Evolutionary conservation across 1,140 invertebrate genomes (phyloP).

Genomic region (Cydia amplana): DNA sequence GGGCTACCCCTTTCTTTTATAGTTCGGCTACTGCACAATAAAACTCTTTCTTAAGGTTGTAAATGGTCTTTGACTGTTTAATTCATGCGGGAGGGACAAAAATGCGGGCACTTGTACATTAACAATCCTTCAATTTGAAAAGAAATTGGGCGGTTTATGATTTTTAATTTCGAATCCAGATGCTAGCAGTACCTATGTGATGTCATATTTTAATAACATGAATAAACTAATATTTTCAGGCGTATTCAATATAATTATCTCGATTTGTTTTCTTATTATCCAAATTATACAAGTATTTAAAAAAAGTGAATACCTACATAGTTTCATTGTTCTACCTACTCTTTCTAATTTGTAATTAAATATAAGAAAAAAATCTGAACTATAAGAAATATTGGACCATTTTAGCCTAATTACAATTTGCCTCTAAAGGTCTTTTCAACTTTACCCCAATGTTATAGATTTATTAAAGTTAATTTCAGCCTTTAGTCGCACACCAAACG

Average conservation of each 20-base stretch:
- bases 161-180: not conserved
- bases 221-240: not conserved
- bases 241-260: too few species aligned
- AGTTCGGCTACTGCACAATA: constrained; percentile 62
- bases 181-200: too few species aligned
- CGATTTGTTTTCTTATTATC: too few species aligned
- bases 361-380: too few species aligned
- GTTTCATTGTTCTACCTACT: too few species aligned
- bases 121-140: not conserved
- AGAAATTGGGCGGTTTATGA: not conserved
- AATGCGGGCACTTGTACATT: constrained; percentile 23
- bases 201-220: not conserved
- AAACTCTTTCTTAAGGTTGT: constrained; percentile 55
- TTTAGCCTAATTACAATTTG: too few species aligned
- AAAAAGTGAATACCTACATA: too few species aligned
- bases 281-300: too few species aligned
- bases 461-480: not conserved
- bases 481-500: not conserved
- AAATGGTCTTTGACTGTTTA: constrained; percentile 38
- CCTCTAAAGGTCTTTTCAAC: too few species aligned
- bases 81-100: not conserved
- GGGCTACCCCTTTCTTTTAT: constrained; percentile 53
- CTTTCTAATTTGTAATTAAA: too few species aligned
- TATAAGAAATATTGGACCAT: too few species aligned
- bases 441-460: not conserved